These are phyloP conservation scores for Tympanuchus pallidicinctus DNA, from an alignment of 2,113 vertebrate species.

Conservation along the genomic window DNA sequence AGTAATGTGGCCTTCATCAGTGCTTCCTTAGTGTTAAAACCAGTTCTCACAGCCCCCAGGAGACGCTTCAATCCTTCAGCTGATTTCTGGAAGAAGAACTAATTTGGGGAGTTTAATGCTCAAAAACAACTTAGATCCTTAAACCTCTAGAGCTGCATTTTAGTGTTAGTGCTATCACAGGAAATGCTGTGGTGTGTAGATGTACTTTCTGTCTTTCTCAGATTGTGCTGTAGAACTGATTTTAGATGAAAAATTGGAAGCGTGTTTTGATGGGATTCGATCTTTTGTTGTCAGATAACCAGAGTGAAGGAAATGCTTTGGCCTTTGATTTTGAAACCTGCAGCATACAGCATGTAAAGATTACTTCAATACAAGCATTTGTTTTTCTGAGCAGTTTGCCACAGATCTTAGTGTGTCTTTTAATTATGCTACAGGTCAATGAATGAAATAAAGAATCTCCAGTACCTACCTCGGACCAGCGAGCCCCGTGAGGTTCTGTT, in stretches of 20 bases:
- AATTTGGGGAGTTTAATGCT: not conserved
- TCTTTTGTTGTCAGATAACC: not conserved
- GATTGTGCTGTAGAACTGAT: not conserved
- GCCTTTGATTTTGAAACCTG: not conserved
- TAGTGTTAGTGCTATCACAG: not conserved
- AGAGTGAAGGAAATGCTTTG: not conserved
- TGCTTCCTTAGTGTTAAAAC: not conserved
- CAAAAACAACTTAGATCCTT: not conserved
- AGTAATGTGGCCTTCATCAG: not conserved
- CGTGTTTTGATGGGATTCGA: not conserved
- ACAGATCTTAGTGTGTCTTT: not conserved
- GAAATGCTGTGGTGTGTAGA: accelerated
- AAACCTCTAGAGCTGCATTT: accelerated
- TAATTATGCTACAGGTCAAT: slow-evolving; percentile 82
- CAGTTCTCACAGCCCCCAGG: not conserved
- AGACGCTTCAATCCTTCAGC: not conserved
- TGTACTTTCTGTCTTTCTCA: not conserved
- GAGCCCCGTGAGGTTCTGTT: slow-evolving; percentile 97
- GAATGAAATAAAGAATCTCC: slow-evolving; percentile 97
- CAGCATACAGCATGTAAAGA: not conserved
- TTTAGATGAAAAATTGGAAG: not conserved
- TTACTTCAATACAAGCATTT: not conserved
- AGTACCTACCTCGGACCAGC: slow-evolving; percentile 95
- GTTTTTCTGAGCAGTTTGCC: not conserved
- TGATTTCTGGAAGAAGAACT: not conserved